Base-by-base conservation (phyloP, 2,113 vertebrate species). In the Axis porcinus region DNA sequence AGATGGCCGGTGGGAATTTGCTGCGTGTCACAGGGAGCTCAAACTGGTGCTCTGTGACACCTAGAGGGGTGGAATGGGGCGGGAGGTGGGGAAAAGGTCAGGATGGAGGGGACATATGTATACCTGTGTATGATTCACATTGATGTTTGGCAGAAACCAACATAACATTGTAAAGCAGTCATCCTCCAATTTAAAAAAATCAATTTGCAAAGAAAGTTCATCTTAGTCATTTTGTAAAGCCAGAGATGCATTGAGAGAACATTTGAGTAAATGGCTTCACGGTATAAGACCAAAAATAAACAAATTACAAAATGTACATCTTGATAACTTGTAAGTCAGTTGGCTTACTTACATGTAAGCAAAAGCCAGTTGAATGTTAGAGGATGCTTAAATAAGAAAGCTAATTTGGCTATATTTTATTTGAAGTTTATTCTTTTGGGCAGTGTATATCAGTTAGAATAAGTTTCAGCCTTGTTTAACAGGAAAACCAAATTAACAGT, bases 401-500 rank as follows among this genome's bases (percentile, higher is more conserved):
- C 23, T 86, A 78, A 86, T 78, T 91, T 86, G 50, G 28, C 28
- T 93, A 82, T 74, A 91, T 92, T 91, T 93, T 93, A 89, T 91
- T 36, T 45, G n/a, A 45, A 97, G 28, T 57, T 79, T 78, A 83
- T 79, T 97, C 50, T 95, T 95, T 86, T 62, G 62, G 78, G 60
- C 54, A 52, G 23, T 57, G 1, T 91, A 95, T 97, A 95, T 97
- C 54, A 91, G 81, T 95, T 62, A 89, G 79, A 96, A 83, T 93
- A 96, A 86, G 43, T 33, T 74, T 94, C 30, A 90, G 40, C 52
- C 33, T 94, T 60, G 85, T 76, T 64, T 97, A 90, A 89, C 33
- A 28, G 62, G 57, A 96, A 91, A 92, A 78, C 4, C n/a, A 95
- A 97, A 97, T 82, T 89, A 96, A 83, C 45, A 96, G 33, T 91